These are phyloP conservation scores for Drosophila oshimai DNA, from an alignment of 1,140 invertebrate genomes.

Conservation along the genomic window DNA sequence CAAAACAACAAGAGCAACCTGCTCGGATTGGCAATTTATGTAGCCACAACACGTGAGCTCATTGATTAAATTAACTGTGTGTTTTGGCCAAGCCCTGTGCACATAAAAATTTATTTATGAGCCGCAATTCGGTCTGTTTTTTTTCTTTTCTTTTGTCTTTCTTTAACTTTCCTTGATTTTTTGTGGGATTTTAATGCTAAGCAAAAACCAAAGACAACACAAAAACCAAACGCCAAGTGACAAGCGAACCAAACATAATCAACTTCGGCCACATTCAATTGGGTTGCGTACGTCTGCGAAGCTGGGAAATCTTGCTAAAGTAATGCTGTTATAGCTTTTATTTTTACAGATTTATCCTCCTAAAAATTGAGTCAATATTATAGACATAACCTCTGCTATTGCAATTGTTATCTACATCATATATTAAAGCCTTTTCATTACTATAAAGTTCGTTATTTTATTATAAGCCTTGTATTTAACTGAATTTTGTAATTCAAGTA, in stretches of 20 bases:
- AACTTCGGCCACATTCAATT: slow-evolving; percentile 63
- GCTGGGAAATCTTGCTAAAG: slow-evolving; percentile 14
- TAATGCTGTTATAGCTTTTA: neutral
- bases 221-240: slow-evolving; percentile 56
- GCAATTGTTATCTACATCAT: no score
- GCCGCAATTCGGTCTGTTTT: slow-evolving; percentile 28
- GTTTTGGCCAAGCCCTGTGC: slow-evolving; percentile 56
- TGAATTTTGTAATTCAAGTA: no score
- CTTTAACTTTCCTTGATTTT: slow-evolving; percentile 35
- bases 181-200: slow-evolving; percentile 62
- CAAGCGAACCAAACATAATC: slow-evolving; percentile 67
- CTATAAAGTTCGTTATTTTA: no score
- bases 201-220: slow-evolving; percentile 37
- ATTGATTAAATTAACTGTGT: slow-evolving; percentile 72
- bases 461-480: no score
- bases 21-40: slow-evolving; percentile 57
- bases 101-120: slow-evolving; percentile 77
- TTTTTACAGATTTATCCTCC: neutral
- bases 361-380: no score
- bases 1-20: slow-evolving; percentile 45
- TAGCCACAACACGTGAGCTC: slow-evolving; percentile 75
- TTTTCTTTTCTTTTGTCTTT: slow-evolving; percentile 24
- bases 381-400: no score
- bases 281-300: slow-evolving; percentile 51
- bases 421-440: no score